Evolutionary conservation across 2,888 invertebrate genomes (phyloP).

Genomic region (Ennomos quercinarius): DNA sequence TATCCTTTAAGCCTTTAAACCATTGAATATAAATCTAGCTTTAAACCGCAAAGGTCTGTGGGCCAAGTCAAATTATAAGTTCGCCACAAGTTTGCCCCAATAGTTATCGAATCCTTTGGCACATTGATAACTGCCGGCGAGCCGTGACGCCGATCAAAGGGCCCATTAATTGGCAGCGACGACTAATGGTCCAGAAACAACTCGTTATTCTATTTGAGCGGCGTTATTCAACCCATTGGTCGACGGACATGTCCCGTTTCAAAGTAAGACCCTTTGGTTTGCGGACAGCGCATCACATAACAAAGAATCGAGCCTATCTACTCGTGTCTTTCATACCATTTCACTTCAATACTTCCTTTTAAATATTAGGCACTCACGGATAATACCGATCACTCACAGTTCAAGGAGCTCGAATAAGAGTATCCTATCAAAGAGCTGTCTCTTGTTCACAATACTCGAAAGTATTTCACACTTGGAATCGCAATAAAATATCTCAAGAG

Average conservation of each 20-base stretch:
- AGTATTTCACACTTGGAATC: conserved; percentile 26
- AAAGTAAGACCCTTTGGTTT: neutral
- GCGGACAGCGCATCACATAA: too few species aligned
- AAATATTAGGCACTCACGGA: neutral
- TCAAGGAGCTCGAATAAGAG: neutral
- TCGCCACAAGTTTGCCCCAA: conserved; percentile 18
- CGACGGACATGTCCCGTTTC: conserved; percentile 5
- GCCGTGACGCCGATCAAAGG: conserved; percentile 28
- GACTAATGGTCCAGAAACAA: conserved; percentile 29
- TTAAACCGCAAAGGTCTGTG: conserved; percentile 7
- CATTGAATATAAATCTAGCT: too few species aligned
- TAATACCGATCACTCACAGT: conserved; percentile 1
- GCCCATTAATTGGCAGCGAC: conserved; percentile 26
- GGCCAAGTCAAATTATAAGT: conserved; percentile 25
- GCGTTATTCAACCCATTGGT: conserved; percentile 6
- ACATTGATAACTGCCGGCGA: conserved; percentile 21
- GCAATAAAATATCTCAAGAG: conserved; percentile 42
- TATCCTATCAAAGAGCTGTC: conserved; percentile 16
- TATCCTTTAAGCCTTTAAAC: neutral
- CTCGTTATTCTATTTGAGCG: conserved; percentile 25
- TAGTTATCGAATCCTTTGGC: conserved; percentile 23
- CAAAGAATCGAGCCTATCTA: too few species aligned
- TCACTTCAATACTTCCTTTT: too few species aligned
- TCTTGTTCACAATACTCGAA: conserved; percentile 8
- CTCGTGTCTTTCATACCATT: too few species aligned